Evolutionary conservation across 2,113 vertebrate genomes (phyloP), one percentile per base, ranked within the genome.

Genomic region (Balaeniceps rex): DNA sequence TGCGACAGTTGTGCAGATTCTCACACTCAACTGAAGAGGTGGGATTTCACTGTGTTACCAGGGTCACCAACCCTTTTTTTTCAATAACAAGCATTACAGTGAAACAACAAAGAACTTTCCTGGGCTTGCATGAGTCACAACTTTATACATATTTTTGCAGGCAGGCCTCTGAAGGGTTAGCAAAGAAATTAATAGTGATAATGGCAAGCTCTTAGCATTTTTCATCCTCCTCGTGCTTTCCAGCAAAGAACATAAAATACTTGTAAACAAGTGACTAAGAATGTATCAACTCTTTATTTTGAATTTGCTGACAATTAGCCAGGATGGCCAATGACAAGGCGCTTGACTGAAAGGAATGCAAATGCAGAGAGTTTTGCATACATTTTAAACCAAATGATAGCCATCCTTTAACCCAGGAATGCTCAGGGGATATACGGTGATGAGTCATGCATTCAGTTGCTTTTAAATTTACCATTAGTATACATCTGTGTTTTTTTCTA

Each of bases 371-470:
- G 83, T 77, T 96, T 96, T 95, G 75, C 71, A 94, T 87, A 55
- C 40, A 70, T 96, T 93, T 91, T 60, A 96, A 93, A 90, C 72
- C 33, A 94, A 89, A 91, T 75, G 2, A 60, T 90, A 91, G 70
- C 44, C 79, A 42, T 87, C 23, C 57, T 92, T 92, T 94, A 94
- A 87, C 83, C 40, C 5, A 7, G 52, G 58, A 81, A 78, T 85
- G 76, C 90, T 94, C 89, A 83, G 65, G 87, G 87, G 90, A 90
- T 95, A 29, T 93, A n/a, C 95, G 80, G 57, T 95, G 93, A 79
- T 97, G 97, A 98, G 88, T 97, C 97, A 98, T 97, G 94, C 87
- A 76, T 72, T 78, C 89, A 78, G 71, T 86, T 83, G 82, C 72
- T 93, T 90, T 93, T 90, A 76, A 69, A 93, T 90, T 90, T 94